Conservation (phyloP, 2,797 vertebrate species). For the Karalla daura region DNA sequence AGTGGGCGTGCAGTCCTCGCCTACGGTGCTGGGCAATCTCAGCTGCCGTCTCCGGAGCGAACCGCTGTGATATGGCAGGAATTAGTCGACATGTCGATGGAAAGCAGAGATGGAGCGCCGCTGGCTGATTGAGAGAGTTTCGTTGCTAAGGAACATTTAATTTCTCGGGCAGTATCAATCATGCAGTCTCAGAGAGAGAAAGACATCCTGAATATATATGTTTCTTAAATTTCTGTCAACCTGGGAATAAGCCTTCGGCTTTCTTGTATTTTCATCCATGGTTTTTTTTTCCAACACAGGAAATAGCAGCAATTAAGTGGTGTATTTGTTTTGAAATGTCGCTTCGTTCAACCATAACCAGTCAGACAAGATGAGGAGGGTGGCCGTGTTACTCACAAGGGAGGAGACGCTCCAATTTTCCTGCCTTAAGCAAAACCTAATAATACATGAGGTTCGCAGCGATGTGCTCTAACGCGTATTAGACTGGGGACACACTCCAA, state of each 20-base stretch:
- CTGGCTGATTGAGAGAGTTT: slow-evolving; percentile 33
- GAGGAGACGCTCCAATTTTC: slow-evolving; percentile 48
- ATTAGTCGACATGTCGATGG: slow-evolving; percentile 34
- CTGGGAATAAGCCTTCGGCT: too few species aligned
- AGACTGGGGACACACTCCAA: too few species aligned
- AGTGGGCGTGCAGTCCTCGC: slow-evolving; percentile 36
- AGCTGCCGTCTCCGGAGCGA: slow-evolving; percentile 36
- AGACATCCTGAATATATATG: too few species aligned
- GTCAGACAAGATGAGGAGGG: slow-evolving; percentile 10
- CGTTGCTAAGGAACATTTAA: slow-evolving; percentile 32
- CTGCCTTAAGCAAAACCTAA: slow-evolving; percentile 56
- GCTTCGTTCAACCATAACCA: slow-evolving; percentile 19
- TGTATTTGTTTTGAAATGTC: too few species aligned
- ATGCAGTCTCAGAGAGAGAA: slow-evolving; percentile 3
- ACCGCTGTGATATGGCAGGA: slow-evolving; percentile 39
- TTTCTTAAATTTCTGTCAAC: slow-evolving; percentile 8
- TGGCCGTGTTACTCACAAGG: slow-evolving; percentile 34
- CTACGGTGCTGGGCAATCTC: slow-evolving; percentile 39
- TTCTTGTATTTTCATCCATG: too few species aligned
- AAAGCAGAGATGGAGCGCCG: slow-evolving; percentile 25
- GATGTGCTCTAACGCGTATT: slow-evolving; percentile 13
- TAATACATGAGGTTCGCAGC: slow-evolving; percentile 29
- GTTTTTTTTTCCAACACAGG: too few species aligned
- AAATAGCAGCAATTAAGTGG: too few species aligned
- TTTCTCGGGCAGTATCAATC: slow-evolving; percentile 29